Conservation (phyloP, 2,113 vertebrate species). For the Cyanoramphus novaezelandiae region DNA sequence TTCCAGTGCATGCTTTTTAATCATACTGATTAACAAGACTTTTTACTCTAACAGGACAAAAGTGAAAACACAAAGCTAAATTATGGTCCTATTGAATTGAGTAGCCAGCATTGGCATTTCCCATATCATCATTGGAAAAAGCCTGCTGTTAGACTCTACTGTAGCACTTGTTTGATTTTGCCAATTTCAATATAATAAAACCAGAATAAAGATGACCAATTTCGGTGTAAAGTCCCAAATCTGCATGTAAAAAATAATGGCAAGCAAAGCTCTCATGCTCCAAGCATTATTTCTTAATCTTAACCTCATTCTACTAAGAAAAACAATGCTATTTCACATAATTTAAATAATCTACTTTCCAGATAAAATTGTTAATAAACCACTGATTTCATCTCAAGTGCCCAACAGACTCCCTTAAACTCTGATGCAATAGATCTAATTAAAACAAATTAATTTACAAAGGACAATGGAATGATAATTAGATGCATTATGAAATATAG, state of each 20-base stretch:
- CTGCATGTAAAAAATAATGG: slow-evolving; percentile 9
- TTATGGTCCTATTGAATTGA: neutral
- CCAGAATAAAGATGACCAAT: slow-evolving; percentile 27
- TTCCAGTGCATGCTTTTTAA: neutral
- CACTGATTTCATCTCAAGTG: slow-evolving; percentile 26
- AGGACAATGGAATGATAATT: neutral
- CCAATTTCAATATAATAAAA: slow-evolving; percentile 30
- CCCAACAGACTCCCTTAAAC: neutral
- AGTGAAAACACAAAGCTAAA: neutral
- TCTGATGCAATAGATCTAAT: neutral
- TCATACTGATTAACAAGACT: slow-evolving; percentile 3
- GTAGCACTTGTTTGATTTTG: slow-evolving; percentile 23
- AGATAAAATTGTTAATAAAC: slow-evolving; percentile 37
- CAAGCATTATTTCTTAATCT: slow-evolving; percentile 16
- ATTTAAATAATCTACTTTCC: slow-evolving; percentile 41
- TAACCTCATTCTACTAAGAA: slow-evolving; percentile 14
- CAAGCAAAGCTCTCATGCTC: slow-evolving; percentile 38
- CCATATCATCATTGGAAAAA: neutral
- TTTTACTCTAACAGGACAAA: neutral
- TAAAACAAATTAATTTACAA: slow-evolving; percentile 16
- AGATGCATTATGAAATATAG: neutral
- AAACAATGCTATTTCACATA: neutral
- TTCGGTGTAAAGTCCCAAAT: slow-evolving; percentile 40
- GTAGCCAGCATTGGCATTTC: neutral
- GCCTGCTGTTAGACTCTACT: neutral